Evolutionary conservation across 2,888 invertebrate species (phyloP).

Genomic region (Cataglyphis altisquamis): DNA sequence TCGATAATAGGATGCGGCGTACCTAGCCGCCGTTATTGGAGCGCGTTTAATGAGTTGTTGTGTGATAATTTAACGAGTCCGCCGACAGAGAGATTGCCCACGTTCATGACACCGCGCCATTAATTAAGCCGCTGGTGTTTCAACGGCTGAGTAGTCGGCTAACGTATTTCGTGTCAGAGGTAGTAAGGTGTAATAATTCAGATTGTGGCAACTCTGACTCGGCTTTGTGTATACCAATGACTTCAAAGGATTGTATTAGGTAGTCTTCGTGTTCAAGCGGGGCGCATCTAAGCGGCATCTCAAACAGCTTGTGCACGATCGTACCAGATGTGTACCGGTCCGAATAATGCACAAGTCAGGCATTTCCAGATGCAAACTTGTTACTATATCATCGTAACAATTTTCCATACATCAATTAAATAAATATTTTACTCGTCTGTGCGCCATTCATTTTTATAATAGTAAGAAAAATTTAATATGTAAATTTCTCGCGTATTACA

Average conservation of each 20-base stretch:
- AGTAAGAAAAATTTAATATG: not conserved
- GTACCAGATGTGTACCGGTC: slow-evolving; percentile 28
- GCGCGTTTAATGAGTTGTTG: slow-evolving; percentile 69
- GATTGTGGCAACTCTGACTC: slow-evolving; percentile 61
- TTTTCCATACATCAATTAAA: not conserved
- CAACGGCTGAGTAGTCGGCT: slow-evolving; percentile 56
- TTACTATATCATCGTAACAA: not conserved
- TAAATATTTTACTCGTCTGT: not conserved
- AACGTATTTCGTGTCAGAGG: slow-evolving; percentile 55
- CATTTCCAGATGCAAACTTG: not conserved
- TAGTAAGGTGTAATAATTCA: slow-evolving; percentile 66
- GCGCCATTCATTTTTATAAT: not conserved
- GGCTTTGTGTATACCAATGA: slow-evolving; percentile 52
- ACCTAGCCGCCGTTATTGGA: slow-evolving; percentile 57
- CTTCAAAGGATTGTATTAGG: slow-evolving; percentile 58
- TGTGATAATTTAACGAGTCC: slow-evolving; percentile 75
- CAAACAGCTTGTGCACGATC: slow-evolving; percentile 32
- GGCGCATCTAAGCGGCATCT: slow-evolving; percentile 50
- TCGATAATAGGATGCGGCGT: slow-evolving; percentile 44
- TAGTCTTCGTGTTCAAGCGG: slow-evolving; percentile 25
- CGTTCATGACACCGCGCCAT: slow-evolving; percentile 75
- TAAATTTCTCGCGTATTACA: not conserved
- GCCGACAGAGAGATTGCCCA: slow-evolving; percentile 64
- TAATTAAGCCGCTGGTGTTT: slow-evolving; percentile 74
- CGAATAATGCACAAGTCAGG: slow-evolving; percentile 32